Evolutionary conservation across 2,797 vertebrate genomes (phyloP), one percentile per base, ranked within the genome.

Genomic region (Pangasius sanitwongsei): DNA sequence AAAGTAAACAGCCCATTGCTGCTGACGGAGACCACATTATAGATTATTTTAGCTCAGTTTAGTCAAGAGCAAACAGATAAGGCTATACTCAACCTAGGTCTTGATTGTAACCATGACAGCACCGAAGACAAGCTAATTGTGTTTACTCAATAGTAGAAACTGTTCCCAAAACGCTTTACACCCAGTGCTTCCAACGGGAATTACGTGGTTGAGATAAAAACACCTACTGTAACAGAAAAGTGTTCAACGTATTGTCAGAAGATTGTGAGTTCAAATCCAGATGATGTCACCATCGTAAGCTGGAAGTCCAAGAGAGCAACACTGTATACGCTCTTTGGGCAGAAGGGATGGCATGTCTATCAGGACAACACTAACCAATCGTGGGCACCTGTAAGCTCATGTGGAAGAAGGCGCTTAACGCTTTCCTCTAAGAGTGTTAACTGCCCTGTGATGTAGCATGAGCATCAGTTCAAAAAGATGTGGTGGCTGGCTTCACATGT

Each of bases 51-150:
- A 83, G 11, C 12, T 31, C n/a, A 23, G n/a, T 67, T 75, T 28
- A 87, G 11, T 20, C 63, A 89, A 72, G 15, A 87, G 88, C 85
- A 89, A 87, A 89, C 55, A 89, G 53, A 83, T 83, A 83, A 89
- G 57, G 34, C 23, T 63, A 44, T 28, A 37, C 44, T 63, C 37
- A 83, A 63, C 59, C 57, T 37, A 31, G 77, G n/a, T 80, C 50
- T 18, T 57, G 57, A 13, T 31, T 31, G 63, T 50, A 67, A 53
- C 83, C 63, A 83, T 63, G 18, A 67, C 61, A 67, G 63, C 44
- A 83, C 23, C n/a, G 59, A 83, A 16, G 23, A 23, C 41, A 50
- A 84, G 61, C 1, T 25, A 28, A 61, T 44, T 63, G 48, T 48
- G 61, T 65, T 83, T 67, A 37, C 41, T 48, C 25, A 63, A 48